These are phyloP conservation scores for Sylvilagus bachmani DNA, from an alignment of 2,113 vertebrate species.

Conservation along the genomic window DNA sequence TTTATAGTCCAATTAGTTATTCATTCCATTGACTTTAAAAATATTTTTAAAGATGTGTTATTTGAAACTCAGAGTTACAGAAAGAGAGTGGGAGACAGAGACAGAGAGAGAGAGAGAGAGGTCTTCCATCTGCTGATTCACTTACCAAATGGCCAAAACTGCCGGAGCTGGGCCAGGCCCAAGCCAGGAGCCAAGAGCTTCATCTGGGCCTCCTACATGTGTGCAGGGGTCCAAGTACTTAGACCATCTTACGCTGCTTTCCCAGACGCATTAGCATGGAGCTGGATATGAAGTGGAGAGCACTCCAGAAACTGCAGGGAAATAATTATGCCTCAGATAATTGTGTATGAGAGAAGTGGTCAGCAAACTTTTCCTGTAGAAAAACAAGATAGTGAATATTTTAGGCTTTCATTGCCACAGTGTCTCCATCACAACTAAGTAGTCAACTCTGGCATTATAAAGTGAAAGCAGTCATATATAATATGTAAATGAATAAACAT, in stretches of 20 bases:
- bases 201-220: too few relatives aligned
- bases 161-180: too few relatives aligned
- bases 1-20: constrained; percentile 47
- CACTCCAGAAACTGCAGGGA: background rate
- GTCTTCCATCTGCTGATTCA: too few relatives aligned
- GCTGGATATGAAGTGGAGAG: background rate
- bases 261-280: too few relatives aligned
- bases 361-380: background rate
- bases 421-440: background rate
- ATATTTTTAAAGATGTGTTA: background rate
- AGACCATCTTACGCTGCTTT: too few relatives aligned
- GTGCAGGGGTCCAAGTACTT: too few relatives aligned
- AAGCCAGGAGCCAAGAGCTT: too few relatives aligned
- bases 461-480: background rate
- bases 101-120: too few relatives aligned
- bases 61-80: too few relatives aligned
- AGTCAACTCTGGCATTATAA: background rate
- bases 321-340: background rate
- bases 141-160: too few relatives aligned
- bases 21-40: constrained; percentile 49
- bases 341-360: background rate
- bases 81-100: too few relatives aligned
- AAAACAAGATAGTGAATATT: background rate
- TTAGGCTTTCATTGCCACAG: background rate
- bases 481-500: background rate